These are phyloP conservation scores for Pseudorasbora parva DNA, from an alignment of 2,113 vertebrate genomes.

Conservation along the genomic window DNA sequence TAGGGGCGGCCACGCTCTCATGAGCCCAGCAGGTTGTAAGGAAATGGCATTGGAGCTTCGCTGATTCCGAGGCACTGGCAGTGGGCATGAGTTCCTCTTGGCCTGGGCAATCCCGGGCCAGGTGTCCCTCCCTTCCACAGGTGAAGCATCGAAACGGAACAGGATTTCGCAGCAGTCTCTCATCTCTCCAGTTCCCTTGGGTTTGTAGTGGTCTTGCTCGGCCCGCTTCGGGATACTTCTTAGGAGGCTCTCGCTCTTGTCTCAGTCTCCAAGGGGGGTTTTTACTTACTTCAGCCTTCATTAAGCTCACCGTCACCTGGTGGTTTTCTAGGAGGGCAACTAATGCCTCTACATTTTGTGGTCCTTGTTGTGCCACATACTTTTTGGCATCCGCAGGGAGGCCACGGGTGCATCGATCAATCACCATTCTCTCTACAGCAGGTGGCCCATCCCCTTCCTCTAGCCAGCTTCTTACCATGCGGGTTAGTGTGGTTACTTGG, in stretches of 20 bases:
- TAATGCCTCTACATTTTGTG: neutral
- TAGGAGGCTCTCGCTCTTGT: neutral
- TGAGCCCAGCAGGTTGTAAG: neutral
- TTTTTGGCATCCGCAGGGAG: neutral
- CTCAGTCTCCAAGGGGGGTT: neutral
- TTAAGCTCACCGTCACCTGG: no score
- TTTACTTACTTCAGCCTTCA: no score
- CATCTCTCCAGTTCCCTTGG: neutral
- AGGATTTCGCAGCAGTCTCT: neutral
- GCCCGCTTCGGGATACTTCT: neutral
- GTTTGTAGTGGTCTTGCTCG: neutral
- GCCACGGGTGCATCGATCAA: neutral
- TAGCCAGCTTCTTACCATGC: neutral
- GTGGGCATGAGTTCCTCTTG: neutral
- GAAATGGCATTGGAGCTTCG: neutral
- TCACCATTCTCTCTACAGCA: neutral
- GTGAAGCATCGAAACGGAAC: neutral
- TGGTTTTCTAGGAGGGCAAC: neutral
- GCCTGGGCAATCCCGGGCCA: neutral
- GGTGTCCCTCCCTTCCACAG: neutral
- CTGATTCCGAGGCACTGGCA: neutral
- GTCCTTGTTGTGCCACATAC: neutral
- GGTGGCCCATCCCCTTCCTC: neutral
- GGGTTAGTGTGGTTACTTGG: neutral
- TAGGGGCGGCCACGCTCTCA: neutral